A percentile compares a stretch with the other conserved stretches of the same genome.
phyloP scores from a whole-genome alignment of 2,888 invertebrate genomes.

The Rhopalosiphum nymphaeae region DNA sequence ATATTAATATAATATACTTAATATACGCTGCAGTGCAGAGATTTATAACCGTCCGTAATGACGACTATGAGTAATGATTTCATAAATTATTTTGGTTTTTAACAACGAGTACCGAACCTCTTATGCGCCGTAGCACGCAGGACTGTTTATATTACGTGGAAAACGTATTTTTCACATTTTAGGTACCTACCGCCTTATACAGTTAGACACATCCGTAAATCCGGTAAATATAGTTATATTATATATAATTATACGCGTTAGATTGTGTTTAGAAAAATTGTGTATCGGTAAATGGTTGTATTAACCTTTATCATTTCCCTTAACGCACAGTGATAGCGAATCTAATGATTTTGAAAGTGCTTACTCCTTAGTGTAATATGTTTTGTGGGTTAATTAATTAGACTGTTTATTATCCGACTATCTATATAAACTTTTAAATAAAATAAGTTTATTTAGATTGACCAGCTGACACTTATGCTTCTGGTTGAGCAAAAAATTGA shows the following conservation, averaged over 20 bases:
- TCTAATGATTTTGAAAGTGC: background rate
- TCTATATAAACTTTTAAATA: background rate
- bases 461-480: background rate
- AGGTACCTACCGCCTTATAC: background rate
- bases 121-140: background rate
- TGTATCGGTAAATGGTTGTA: background rate
- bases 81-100: background rate
- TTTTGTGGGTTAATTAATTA: background rate
- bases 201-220: background rate
- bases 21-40: background rate
- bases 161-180: background rate
- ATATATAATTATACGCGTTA: background rate
- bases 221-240: background rate
- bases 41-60: background rate
- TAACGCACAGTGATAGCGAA: background rate
- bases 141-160: background rate
- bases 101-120: background rate
- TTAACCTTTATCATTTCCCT: background rate
- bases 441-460: background rate
- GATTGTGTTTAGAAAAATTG: background rate
- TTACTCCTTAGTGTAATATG: background rate
- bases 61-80: background rate
- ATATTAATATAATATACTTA: conserved; percentile 10
- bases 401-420: background rate
- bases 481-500: background rate